Percentiles rank a stretch among this genome's conserved stretches.
phyloP scores from a whole-genome alignment of 2,888 invertebrate species.

The Pollenia angustigena region DNA sequence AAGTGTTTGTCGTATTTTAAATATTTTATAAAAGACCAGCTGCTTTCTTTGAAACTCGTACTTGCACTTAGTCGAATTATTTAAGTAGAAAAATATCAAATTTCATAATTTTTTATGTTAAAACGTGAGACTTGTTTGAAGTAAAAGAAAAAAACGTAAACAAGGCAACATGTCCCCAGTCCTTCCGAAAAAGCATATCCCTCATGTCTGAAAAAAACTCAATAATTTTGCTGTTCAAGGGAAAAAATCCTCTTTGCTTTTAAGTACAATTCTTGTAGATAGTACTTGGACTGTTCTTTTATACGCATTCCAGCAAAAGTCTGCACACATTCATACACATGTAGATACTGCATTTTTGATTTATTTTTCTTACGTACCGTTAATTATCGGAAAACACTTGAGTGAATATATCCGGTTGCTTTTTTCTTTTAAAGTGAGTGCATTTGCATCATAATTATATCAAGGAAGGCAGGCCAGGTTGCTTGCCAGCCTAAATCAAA shows the following conservation, averaged over 20 bases:
- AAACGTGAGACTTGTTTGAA: constrained; percentile 61
- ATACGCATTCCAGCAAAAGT: constrained; percentile 1
- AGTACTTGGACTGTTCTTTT: constrained; percentile 6
- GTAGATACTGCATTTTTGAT: constrained; percentile 14
- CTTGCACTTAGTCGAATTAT: constrained; percentile 19
- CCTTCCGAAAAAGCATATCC: constrained; percentile 38
- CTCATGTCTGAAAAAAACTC: constrained; percentile 58
- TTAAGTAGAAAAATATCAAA: constrained; percentile 65
- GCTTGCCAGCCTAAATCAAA: constrained; percentile 15
- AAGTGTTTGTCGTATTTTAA: constrained; percentile 61
- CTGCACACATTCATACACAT: constrained; percentile 12
- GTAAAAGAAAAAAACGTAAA: constrained; percentile 15
- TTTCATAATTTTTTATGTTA: constrained; percentile 69
- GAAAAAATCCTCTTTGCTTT: constrained; percentile 38
- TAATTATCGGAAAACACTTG: constrained; percentile 73
- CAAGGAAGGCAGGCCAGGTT: constrained; percentile 21
- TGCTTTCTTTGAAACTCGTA: constrained; percentile 54
- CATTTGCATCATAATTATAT: constrained; percentile 63
- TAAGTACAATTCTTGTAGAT: constrained; percentile 7
- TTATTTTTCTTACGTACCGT: constrained; percentile 41
- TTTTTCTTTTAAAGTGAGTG: constrained; percentile 19
- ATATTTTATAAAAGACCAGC: constrained; percentile 52
- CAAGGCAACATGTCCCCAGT: constrained; percentile 53
- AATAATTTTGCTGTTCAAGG: constrained; percentile 37
- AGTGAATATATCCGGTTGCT: constrained; percentile 68